These are phyloP conservation scores for Acanthosepion pharaonis DNA, from an alignment of 2,888 invertebrate species.

Conservation along the genomic window DNA sequence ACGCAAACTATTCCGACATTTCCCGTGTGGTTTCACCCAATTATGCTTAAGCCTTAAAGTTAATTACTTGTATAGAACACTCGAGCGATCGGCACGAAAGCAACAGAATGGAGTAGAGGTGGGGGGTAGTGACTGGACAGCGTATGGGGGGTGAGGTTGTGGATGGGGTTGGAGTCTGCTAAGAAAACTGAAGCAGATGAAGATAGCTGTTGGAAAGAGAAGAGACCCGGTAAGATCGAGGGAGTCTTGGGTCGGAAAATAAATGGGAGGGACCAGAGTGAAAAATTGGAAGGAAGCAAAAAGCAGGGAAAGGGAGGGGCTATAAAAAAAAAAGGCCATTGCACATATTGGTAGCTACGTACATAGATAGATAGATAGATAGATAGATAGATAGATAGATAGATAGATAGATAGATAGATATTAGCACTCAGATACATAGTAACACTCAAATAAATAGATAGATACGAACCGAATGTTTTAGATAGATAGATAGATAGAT, in stretches of 20 bases:
- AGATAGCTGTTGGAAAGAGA: neutral
- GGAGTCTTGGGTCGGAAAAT: neutral
- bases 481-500: too few species aligned
- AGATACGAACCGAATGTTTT: too few species aligned
- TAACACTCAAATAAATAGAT: too few species aligned
- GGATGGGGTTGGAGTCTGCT: neutral
- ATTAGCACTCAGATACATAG: too few species aligned
- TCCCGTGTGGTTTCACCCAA: conserved; percentile 10
- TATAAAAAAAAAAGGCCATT: neutral
- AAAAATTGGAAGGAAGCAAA: neutral
- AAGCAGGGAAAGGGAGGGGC: neutral
- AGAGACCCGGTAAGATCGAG: neutral
- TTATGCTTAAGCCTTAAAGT: conserved; percentile 33
- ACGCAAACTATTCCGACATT: conserved; percentile 17
- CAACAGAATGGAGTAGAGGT: neutral
- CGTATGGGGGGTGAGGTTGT: neutral
- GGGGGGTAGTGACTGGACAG: neutral
- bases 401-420: too few species aligned
- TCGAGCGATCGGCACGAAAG: neutral
- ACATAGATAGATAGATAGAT: too few species aligned
- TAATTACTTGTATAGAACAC: conserved; percentile 33
- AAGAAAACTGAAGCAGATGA: neutral
- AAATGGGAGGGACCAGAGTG: neutral
- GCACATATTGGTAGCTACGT: neutral
- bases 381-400: too few species aligned